Evolutionary conservation across 1,140 invertebrate genomes (phyloP).

Genomic region (Berghia stephanieae): DNA sequence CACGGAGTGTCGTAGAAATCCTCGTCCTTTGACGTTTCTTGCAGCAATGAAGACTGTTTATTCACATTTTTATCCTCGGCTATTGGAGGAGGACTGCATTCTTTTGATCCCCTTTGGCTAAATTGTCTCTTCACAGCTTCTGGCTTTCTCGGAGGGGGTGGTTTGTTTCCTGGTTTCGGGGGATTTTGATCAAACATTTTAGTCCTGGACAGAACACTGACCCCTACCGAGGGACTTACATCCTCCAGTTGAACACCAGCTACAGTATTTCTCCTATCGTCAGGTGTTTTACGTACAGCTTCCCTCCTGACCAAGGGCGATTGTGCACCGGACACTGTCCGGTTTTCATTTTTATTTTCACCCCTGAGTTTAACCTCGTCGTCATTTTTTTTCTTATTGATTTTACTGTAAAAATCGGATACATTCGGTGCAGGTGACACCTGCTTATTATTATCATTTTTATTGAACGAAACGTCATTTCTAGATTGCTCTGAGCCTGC

Average conservation of each 20-base stretch:
- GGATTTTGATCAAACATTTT: slow-evolving; percentile 13
- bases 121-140: slow-evolving; percentile 14
- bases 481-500: no score
- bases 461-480: no score
- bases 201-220: background rate
- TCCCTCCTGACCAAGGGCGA: background rate
- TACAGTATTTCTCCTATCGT: slow-evolving; percentile 24
- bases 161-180: background rate
- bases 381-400: slow-evolving; percentile 20
- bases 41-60: background rate
- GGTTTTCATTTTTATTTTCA: no score
- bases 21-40: no score
- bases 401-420: slow-evolving; percentile 17
- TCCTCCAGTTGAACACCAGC: background rate
- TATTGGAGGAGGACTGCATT: no score
- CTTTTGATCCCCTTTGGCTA: slow-evolving; percentile 9
- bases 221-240: background rate
- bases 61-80: background rate
- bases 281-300: slow-evolving; percentile 9
- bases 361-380: background rate
- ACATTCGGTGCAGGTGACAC: background rate
- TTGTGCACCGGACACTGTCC: background rate
- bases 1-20: background rate
- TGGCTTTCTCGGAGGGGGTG: slow-evolving; percentile 9
- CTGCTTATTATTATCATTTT: background rate